These are phyloP conservation scores for Drosophila seguyi DNA, from an alignment of 1,140 invertebrate genomes.

Conservation along the genomic window DNA sequence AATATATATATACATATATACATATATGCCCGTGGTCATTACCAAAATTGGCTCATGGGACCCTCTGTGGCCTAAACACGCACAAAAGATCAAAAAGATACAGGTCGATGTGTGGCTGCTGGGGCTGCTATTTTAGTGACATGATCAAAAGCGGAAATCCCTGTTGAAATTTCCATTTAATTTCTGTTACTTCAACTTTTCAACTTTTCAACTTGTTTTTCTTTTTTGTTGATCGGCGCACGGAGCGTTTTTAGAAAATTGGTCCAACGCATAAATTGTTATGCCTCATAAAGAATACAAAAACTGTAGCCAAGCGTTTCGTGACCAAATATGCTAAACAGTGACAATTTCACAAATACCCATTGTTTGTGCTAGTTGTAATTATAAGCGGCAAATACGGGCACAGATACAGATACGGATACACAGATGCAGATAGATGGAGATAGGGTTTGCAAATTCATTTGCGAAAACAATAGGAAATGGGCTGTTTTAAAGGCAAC, in stretches of 20 bases:
- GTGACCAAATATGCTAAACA: constrained; percentile 83
- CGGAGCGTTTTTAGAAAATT: constrained; percentile 34
- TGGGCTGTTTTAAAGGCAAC: constrained; percentile 9
- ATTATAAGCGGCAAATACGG: constrained; percentile 63
- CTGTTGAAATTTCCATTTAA: constrained; percentile 74
- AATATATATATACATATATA: neutral
- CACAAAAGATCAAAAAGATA: constrained; percentile 32
- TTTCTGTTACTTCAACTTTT: constrained; percentile 35
- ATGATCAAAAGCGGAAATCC: constrained; percentile 65
- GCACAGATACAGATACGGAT: constrained; percentile 53
- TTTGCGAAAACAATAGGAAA: constrained; percentile 68
- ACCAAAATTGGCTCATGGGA: constrained; percentile 8
- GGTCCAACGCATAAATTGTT: constrained; percentile 77
- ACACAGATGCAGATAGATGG: constrained; percentile 52
- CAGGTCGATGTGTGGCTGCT: neutral
- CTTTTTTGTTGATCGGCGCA: neutral
- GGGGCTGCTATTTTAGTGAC: constrained; percentile 27
- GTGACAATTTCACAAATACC: constrained; percentile 83
- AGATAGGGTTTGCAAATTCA: constrained; percentile 73
- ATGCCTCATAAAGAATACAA: constrained; percentile 74
- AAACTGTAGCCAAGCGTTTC: constrained; percentile 65
- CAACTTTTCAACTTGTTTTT: neutral
- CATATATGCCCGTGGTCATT: neutral
- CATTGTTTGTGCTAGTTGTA: constrained; percentile 72
- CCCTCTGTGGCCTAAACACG: constrained; percentile 15